Conservation (phyloP, 2,888 invertebrate species). For the Mechanitis messenoides region DNA sequence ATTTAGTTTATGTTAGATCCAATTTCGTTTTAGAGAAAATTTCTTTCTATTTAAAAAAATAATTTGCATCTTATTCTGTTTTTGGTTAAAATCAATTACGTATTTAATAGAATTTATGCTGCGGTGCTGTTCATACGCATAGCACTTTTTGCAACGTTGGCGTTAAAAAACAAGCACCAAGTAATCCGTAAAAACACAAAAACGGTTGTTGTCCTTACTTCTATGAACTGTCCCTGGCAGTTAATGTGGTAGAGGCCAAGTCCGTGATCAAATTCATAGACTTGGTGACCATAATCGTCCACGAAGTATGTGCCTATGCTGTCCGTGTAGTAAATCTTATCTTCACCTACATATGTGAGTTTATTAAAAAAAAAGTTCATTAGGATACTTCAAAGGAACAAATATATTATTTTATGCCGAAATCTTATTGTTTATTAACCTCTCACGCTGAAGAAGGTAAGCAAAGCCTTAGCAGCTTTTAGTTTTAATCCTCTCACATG, state of each 20-base stretch:
- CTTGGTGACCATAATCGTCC: conserved; percentile 58
- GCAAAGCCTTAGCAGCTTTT: conserved; percentile 41
- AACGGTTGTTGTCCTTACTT: conserved; percentile 34
- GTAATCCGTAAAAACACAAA: too few species aligned
- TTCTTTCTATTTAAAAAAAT: too few species aligned
- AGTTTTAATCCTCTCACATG: conserved; percentile 36
- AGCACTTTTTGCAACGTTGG: not conserved
- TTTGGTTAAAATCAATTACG: too few species aligned
- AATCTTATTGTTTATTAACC: conserved; percentile 35
- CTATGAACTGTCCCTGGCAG: conserved; percentile 42
- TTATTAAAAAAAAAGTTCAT: too few species aligned
- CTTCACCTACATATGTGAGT: not conserved
- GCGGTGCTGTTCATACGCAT: too few species aligned
- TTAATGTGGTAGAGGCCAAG: conserved; percentile 42
- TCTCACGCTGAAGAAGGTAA: conserved; percentile 51
- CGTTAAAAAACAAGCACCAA: not conserved
- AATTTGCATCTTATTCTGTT: too few species aligned
- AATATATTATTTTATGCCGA: not conserved
- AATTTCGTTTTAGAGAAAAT: too few species aligned
- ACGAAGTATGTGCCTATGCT: conserved; percentile 43
- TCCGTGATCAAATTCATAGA: conserved; percentile 49
- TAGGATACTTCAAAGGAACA: not conserved
- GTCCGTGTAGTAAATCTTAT: conserved; percentile 43
- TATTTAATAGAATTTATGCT: too few species aligned
- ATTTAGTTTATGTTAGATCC: too few species aligned